Base-by-base conservation (phyloP, 2,888 invertebrate species). In the Vesta saturnalis region DNA sequence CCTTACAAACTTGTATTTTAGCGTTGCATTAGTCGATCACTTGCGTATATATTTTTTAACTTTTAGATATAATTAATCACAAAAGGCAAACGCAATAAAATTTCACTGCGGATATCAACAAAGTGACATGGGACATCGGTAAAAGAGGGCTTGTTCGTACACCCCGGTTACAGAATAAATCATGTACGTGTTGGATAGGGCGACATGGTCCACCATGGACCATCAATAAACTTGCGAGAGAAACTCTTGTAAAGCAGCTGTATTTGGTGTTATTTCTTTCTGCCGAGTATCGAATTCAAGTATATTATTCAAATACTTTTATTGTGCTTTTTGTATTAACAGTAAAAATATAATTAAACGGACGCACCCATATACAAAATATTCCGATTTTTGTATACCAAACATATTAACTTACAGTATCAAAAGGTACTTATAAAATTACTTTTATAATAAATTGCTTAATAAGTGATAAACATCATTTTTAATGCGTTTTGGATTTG, bases 51-150 rank as follows among this genome's bases (percentile, higher is more conserved):
- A 67, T 71, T 62, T 70, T 70, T 65, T 64, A 68, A 60, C 52
- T 61, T 67, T 68, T 70, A 72, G 70, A 65, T 49, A 58, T 66
- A 66, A 73, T 75, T 75, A 75, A 75, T 75, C 73, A 73, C 67
- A 64, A 15, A 39, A 67, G 67, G 60, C 64, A 66, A 58, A 56
- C 60, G 64, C 66, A 46, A 60, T 61, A 62, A 69, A 59, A 67
- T 67, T 65, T 70, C 67, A 63, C 66, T 67, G 63, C 14, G 60
- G 49, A 67, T 68, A 72, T 73, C 74, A 69, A 54, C 63, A 14
- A 64, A 69, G 64, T 59, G 72, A 72, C 72, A 73, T 60, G 60
- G 69, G 68, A 73, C 72, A 74, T 74, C 70, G 70, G 70, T 74
- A 73, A 73, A 61, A 47, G 71, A 65, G 57, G 60, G 63, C 66